Base-by-base conservation (phyloP, 92 coral and sea anemone species). In the Actinostola sp. region DNA sequence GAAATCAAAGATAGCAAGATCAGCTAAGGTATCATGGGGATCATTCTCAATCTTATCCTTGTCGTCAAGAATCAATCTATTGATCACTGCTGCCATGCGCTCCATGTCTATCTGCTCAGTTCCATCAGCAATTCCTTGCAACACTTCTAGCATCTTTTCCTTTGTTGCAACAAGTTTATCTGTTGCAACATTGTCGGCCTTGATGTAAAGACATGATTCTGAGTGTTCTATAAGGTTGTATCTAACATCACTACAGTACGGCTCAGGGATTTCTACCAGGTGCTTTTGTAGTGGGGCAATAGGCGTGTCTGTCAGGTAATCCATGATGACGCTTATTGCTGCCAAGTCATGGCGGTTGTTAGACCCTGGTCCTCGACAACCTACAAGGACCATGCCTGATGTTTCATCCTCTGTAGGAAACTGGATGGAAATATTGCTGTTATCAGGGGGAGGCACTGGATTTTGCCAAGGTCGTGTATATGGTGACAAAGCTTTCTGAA, bases 401-500 rank as follows among this genome's bases (percentile, higher is more conserved):
- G 91, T 80, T 57, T 93, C 98, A 58, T 93, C 98, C 48, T 93
- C 98, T 42, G 97, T 91, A 14, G 98, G 98, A 66, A 93, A 93
- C 70, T 77, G 76, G 52, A 93, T 62, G 19, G 75, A 78, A 7
- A 82, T 69, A 38, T 79, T 80, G 41, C 71, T 65, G 13, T 79
- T 48, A 33, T 29, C 23, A 28, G 71, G 55, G 42, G 86, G 79
- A 23, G 97, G 98, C 31, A 93, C 84, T 4, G 89, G 60, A 49
- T 66, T 79, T 77, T 93, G 97, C 98, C 98, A 93, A 5, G 98
- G 97, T 77, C 91, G 72, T 41, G 86, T 76, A 73, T 93, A 84
- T 1, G 93, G 84, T 36, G 93, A 84, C 24, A 83, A 88, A 61
- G 79, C 26, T 68, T 61, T 89, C 98, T 93, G 10, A 17, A 50